Evolutionary conservation across 1,140 invertebrate species (phyloP), one percentile per base, ranked within the genome.

Genomic region (Hylyphantes graminicola): DNA sequence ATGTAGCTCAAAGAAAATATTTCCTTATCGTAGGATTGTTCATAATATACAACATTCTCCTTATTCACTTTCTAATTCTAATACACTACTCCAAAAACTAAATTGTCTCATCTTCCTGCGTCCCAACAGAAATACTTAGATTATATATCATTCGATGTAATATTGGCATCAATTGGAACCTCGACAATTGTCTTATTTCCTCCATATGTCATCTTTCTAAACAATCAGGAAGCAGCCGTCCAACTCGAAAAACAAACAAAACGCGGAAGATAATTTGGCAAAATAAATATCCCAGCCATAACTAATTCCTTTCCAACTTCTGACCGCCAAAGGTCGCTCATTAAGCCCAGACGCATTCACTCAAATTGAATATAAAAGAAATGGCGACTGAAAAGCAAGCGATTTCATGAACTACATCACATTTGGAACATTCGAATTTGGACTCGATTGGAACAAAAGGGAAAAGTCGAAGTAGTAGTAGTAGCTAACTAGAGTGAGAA

Each of bases 341-440:
- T 53, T 13, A 70, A 70, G 15, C 54, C 68, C 50, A 70, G 54
- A 51, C 1, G 35, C 35, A 35, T 35, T 35, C 35, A 35, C 35
- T 35, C 35, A 35, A 35, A 35, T 35, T 10, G 19, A 70, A 70
- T 11, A 53, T 51, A 51, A 51, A 68, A 68, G 51, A 70, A 70
- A 53, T 12, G 8, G 48, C 35, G 35, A 35, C 7, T 53, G 21
- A 19, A 76, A 59, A 50, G 35, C 74, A 61, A 50, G 53, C 57
- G 19, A 63, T 76, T 76, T 76, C 74, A 76, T 61, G 74, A 76
- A 63, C 74, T 76, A 76, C 48, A 76, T 76, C 74, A 76, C 74
- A 76, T 76, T 50, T 76, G 74, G 74, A 76, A 76, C 74, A 63
- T 63, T 63, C 59, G 57, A 59, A 76, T 63, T n/a, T 61, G 59